phyloP scores from a whole-genome alignment of 2,113 vertebrate genomes.

The Gobiocypris rarus region DNA sequence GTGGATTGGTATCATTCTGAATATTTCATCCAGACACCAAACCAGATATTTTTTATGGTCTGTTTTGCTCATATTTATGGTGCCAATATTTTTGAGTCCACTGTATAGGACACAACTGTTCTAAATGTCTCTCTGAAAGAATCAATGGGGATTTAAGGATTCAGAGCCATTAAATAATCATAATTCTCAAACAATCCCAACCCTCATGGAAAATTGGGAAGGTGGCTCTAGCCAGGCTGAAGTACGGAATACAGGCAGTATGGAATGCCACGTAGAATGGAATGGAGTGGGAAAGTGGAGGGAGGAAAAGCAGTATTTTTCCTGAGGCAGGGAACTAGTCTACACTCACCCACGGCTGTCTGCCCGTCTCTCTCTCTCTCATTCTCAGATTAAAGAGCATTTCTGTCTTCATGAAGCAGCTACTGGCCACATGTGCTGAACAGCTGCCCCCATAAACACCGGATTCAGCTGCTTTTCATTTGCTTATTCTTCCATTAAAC shows the following conservation, averaged over 20 bases:
- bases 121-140: not conserved
- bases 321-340: constrained; percentile 5
- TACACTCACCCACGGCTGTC: not conserved
- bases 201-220: not conserved
- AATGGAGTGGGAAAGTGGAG: not conserved
- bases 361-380: not conserved
- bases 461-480: constrained; percentile 44
- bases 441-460: constrained; percentile 53
- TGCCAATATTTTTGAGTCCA: no score
- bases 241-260: not conserved
- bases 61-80: no score
- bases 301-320: not conserved
- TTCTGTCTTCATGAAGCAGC: constrained; percentile 41
- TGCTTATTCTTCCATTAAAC: constrained; percentile 41
- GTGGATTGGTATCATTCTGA: no score
- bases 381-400: constrained; percentile 20
- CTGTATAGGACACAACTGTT: no score
- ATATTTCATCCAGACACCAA: no score
- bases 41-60: no score
- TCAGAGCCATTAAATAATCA: not conserved
- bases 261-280: constrained; percentile 25
- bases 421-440: constrained; percentile 54
- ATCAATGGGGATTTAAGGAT: not conserved
- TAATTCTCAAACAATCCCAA: not conserved
- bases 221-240: not conserved